Conservation (phyloP, 2,113 vertebrate genomes). For the Gopherus evgoodei region DNA sequence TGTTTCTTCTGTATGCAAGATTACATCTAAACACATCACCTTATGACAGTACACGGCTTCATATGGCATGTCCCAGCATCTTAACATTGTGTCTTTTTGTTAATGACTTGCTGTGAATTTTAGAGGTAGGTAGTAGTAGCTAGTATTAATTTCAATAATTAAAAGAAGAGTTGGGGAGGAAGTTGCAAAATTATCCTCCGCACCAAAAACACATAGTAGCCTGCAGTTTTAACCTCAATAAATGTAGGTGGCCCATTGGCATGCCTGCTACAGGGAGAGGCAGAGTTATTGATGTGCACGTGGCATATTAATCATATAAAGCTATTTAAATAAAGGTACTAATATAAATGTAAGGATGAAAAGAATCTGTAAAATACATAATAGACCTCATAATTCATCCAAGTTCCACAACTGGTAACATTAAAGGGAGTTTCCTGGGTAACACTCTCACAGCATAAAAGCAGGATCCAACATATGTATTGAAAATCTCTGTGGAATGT, state of each 20-base stretch:
- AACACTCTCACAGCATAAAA: not conserved
- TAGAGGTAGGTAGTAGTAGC: not conserved
- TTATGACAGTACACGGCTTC: not conserved
- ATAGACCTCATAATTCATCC: not conserved
- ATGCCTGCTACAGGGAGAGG: not conserved
- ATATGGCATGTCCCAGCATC: not conserved
- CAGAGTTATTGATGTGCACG: not conserved
- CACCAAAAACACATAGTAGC: not conserved
- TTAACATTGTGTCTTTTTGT: not conserved
- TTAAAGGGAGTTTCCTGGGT: not conserved
- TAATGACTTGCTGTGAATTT: not conserved
- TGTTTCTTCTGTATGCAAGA: not conserved
- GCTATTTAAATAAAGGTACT: not conserved
- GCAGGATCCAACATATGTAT: not conserved
- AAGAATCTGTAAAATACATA: not conserved
- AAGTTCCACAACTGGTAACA: not conserved
- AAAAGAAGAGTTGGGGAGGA: not conserved
- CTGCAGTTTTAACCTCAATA: not conserved
- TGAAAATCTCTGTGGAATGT: not conserved
- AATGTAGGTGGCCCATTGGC: not conserved
- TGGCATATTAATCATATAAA: not conserved
- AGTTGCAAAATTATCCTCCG: not conserved
- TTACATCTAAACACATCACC: not conserved
- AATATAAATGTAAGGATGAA: fast-evolving
- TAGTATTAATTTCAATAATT: not conserved